Conservation (phyloP, 2,113 vertebrate species). For the Bos javanicus region DNA sequence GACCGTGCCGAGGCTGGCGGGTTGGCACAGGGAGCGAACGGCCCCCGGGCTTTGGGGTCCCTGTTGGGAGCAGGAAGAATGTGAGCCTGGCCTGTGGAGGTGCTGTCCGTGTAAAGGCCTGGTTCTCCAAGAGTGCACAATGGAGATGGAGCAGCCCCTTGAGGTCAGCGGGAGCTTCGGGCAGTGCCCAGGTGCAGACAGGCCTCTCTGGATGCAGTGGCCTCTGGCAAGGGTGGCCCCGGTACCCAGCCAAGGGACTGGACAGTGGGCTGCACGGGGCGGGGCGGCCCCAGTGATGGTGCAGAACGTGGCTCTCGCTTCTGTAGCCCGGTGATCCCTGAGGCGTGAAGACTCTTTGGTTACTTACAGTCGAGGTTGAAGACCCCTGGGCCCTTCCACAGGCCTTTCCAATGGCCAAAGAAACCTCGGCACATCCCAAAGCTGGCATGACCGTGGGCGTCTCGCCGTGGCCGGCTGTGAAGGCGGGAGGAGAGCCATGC, state of each 20-base stretch:
- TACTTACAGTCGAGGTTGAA: no score
- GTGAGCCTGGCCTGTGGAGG: neutral
- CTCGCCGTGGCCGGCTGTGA: accelerated
- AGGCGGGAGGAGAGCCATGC: accelerated
- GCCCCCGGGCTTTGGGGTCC: neutral
- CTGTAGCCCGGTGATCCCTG: neutral
- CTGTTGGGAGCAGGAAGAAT: neutral
- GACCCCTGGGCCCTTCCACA: neutral
- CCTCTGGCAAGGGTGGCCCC: no score
- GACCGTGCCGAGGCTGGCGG: neutral
- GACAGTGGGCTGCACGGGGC: accelerated
- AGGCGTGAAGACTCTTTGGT: neutral
- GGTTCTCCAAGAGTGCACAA: neutral
- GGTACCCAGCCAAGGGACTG: neutral
- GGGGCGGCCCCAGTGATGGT: accelerated
- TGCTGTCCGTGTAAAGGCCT: accelerated
- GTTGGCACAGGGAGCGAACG: neutral
- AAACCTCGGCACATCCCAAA: accelerated
- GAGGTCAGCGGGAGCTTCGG: neutral
- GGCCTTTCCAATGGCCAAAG: neutral
- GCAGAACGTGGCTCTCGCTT: neutral
- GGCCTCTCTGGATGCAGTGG: neutral
- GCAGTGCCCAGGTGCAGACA: no score
- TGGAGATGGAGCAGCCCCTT: neutral
- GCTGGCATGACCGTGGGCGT: no score